These are phyloP conservation scores for Metopolophium dirhodum DNA, from an alignment of 1,140 invertebrate genomes.

Conservation along the genomic window DNA sequence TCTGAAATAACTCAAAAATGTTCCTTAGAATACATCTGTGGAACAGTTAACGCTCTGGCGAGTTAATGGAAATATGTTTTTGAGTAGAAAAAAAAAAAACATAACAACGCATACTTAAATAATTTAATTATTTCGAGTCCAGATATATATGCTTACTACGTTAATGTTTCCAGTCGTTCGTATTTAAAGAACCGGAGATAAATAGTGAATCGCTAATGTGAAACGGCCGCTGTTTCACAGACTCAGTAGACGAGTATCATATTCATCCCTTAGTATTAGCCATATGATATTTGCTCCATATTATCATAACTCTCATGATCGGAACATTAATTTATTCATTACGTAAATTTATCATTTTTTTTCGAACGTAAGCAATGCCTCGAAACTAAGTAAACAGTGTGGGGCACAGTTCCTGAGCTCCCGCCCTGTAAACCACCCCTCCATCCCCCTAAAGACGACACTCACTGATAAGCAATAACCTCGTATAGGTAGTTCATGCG, in stretches of 20 bases:
- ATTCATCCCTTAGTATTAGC: no score
- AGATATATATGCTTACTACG: background rate
- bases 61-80: background rate
- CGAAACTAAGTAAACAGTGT: background rate
- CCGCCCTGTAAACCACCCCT: no score
- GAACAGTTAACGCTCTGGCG: background rate
- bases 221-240: background rate
- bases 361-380: background rate
- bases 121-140: background rate
- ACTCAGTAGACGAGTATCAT: background rate
- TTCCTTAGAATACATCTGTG: background rate
- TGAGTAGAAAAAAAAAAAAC: background rate
- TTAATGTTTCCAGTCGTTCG: background rate
- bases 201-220: background rate
- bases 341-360: no score
- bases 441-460: background rate
- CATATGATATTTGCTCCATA: no score
- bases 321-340: no score
- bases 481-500: background rate
- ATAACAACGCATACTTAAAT: background rate
- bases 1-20: conserved; percentile 1
- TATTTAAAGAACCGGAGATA: background rate
- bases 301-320: no score
- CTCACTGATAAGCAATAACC: background rate
- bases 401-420: background rate